These are phyloP conservation scores for Rhagoletis zephyria DNA, from an alignment of 1,140 invertebrate species.

Conservation along the genomic window DNA sequence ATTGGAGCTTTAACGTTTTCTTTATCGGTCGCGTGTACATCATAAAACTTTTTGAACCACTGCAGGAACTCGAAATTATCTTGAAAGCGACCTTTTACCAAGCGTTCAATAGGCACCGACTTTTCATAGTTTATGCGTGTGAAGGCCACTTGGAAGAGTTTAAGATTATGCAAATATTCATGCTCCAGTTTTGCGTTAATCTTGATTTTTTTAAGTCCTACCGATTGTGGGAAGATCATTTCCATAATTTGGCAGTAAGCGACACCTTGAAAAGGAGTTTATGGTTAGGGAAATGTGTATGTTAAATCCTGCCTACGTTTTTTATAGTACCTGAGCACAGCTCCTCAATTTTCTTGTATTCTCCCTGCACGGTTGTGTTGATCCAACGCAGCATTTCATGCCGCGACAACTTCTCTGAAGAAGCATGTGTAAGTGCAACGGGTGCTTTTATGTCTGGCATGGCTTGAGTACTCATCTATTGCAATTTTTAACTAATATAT, in stretches of 20 bases:
- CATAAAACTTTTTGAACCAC: conserved; percentile 99
- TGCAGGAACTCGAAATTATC: conserved; percentile 99
- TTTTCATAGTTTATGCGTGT: conserved; percentile 98
- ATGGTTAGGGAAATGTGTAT: background rate
- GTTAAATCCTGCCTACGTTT: background rate
- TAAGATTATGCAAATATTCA: conserved; percentile 99
- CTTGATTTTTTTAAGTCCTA: conserved; percentile 95
- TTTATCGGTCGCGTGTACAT: conserved; percentile 81
- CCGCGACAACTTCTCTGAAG: conserved; percentile 95
- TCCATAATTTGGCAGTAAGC: conserved; percentile 99
- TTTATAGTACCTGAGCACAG: conserved; percentile 85
- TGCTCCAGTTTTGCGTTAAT: conserved; percentile 98
- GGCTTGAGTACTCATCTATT: conserved; percentile 56
- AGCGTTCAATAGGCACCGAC: conserved; percentile 84
- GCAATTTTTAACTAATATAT: background rate
- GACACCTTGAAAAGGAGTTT: conserved; percentile 74
- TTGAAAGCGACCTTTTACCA: conserved; percentile 94
- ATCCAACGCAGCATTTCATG: conserved; percentile 99
- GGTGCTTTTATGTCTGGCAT: conserved; percentile 86
- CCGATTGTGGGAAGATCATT: conserved; percentile 94
- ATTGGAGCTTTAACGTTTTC: conserved; percentile 61
- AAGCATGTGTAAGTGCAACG: conserved; percentile 95
- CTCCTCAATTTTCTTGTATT: conserved; percentile 97
- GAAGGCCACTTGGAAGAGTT: conserved; percentile 94
- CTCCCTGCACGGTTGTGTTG: conserved; percentile 93